Conservation (phyloP, 2,113 vertebrate species). For the Mola mola region DNA sequence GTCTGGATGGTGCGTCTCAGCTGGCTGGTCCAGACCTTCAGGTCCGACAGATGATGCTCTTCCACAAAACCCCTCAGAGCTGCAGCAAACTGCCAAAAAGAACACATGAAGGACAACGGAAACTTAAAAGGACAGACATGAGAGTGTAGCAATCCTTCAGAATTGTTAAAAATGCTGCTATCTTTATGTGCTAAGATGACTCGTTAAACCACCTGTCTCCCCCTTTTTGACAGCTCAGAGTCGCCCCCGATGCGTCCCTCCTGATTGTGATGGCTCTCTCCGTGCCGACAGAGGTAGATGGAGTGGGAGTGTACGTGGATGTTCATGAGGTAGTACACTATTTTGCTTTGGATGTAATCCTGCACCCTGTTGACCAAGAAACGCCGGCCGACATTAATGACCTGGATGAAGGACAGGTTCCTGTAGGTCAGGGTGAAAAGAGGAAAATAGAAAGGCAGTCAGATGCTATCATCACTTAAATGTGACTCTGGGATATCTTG, state of each 20-base stretch:
- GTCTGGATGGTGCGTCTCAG: constrained; percentile 96
- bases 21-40: constrained; percentile 98
- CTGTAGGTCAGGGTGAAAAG: constrained; percentile 67
- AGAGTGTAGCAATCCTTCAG: too few relatives aligned
- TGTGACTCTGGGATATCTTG: constrained; percentile 7
- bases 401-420: constrained; percentile 95
- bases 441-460: not conserved
- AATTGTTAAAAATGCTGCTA: not conserved
- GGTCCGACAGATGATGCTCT: constrained; percentile 88
- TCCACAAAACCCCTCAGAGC: constrained; percentile 86
- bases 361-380: constrained; percentile 95
- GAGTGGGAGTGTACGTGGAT: constrained; percentile 95
- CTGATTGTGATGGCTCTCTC: constrained; percentile 91
- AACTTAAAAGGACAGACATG: not conserved
- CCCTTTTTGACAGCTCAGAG: constrained; percentile 86
- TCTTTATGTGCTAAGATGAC: not conserved
- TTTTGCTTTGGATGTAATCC: constrained; percentile 98
- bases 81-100: constrained; percentile 83
- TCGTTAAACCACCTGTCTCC: constrained; percentile 86
- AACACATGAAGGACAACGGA: not conserved
- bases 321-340: constrained; percentile 99
- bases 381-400: constrained; percentile 93
- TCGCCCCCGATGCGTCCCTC: constrained; percentile 92
- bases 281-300: constrained; percentile 96
- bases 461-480: not conserved